Evolutionary conservation across 2,797 vertebrate species (phyloP).

Genomic region (Anolis apletophallus): DNA sequence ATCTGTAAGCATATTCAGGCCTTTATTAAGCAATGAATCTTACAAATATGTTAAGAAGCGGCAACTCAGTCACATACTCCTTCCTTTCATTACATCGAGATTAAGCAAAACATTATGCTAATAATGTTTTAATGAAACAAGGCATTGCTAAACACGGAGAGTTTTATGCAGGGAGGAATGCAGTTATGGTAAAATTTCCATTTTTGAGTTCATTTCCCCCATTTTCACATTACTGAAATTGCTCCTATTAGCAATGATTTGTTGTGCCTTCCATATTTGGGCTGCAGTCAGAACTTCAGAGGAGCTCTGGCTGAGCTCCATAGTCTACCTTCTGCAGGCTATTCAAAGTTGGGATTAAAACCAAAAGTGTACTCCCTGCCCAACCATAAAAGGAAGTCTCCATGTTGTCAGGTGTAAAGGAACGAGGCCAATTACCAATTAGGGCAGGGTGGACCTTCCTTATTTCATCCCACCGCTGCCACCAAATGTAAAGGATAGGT

Average conservation of each 20-base stretch:
- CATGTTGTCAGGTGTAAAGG: no score
- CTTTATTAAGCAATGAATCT: neutral
- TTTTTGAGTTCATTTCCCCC: neutral
- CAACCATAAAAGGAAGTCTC: no score
- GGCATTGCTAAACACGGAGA: neutral
- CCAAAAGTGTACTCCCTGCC: no score
- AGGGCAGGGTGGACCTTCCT: no score
- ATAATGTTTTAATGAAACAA: neutral
- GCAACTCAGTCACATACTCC: neutral
- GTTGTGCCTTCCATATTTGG: neutral
- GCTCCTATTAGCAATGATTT: neutral
- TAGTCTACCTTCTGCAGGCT: no score
- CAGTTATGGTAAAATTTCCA: neutral
- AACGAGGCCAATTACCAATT: no score
- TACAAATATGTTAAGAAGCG: neutral
- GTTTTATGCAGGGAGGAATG: neutral
- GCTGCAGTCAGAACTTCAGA: neutral
- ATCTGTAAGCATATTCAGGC: neutral
- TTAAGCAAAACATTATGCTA: neutral
- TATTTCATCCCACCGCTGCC: no score
- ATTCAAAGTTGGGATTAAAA: no score
- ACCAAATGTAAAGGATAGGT: no score
- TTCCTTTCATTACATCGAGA: neutral
- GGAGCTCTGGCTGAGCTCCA: neutral
- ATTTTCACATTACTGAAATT: neutral